A percentile compares a stretch with the other conserved stretches of the same genome.
Evolutionary conservation across 2,113 vertebrate genomes (phyloP).

Genomic region (Nerophis lumbriciformis): DNA sequence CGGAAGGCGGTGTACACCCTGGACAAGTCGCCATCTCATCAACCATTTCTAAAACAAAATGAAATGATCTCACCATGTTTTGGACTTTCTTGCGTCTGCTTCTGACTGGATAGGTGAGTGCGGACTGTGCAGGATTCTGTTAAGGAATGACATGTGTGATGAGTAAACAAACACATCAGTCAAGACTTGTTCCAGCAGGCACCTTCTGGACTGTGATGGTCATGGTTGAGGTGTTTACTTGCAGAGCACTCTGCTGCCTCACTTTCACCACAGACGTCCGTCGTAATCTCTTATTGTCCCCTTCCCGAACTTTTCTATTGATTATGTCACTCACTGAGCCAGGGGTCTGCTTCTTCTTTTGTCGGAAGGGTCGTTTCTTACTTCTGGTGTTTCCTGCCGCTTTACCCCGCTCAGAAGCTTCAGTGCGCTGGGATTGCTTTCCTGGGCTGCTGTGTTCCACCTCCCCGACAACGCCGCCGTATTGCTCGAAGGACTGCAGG

Average conservation of each 20-base stretch:
- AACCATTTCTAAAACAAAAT: no score
- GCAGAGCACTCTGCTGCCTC: background rate
- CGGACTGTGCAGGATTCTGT: conserved; percentile 11
- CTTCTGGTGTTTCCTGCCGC: background rate
- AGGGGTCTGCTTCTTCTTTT: conserved; percentile 20
- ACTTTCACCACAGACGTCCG: conserved; percentile 36
- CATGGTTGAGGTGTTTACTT: background rate
- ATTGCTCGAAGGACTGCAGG: conserved; percentile 60
- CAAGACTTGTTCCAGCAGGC: background rate
- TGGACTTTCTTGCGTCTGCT: conserved; percentile 13
- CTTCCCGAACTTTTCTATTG: background rate
- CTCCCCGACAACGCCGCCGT: conserved; percentile 8
- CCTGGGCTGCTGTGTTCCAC: background rate
- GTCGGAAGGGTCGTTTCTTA: background rate
- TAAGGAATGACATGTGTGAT: conserved; percentile 13
- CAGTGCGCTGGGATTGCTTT: background rate
- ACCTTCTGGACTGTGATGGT: conserved; percentile 31
- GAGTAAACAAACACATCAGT: background rate
- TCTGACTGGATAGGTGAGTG: conserved; percentile 36
- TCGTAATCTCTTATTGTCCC: conserved; percentile 12
- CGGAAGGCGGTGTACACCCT: no score
- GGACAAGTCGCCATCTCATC: no score
- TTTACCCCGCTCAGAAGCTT: background rate
- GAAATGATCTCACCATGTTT: conserved; percentile 19
- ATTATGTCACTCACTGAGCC: accelerated